These are phyloP conservation scores for Elgonia sp. DNA, from an alignment of 2,888 invertebrate genomes.

Conservation along the genomic window DNA sequence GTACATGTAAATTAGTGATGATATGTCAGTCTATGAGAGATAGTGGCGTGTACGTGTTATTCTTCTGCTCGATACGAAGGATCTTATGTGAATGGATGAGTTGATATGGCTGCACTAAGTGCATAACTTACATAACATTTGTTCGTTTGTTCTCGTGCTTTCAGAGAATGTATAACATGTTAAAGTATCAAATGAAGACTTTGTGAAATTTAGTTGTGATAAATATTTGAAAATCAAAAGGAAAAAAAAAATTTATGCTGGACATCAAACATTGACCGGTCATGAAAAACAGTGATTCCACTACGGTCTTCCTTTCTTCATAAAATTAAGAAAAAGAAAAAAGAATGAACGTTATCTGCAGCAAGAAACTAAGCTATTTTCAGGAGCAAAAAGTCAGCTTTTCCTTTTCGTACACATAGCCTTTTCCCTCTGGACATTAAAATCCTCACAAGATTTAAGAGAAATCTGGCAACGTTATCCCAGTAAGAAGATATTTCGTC, in stretches of 20 bases:
- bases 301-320: slow-evolving; percentile 40
- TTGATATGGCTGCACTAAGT: too few species aligned
- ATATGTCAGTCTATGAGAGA: too few species aligned
- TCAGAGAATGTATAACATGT: too few species aligned
- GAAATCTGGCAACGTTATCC: slow-evolving; percentile 73
- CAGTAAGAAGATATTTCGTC: slow-evolving; percentile 66
- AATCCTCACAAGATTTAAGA: slow-evolving; percentile 72
- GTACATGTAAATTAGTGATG: too few species aligned
- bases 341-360: slow-evolving; percentile 46
- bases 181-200: too few species aligned
- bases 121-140: too few species aligned
- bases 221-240: slow-evolving; percentile 27
- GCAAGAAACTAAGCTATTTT: slow-evolving; percentile 59
- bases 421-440: slow-evolving; percentile 72
- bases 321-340: slow-evolving; percentile 64
- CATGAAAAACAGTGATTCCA: slow-evolving; percentile 46
- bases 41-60: too few species aligned
- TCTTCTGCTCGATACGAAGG: too few species aligned
- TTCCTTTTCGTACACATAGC: slow-evolving; percentile 62
- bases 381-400: slow-evolving; percentile 58
- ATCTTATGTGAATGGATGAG: too few species aligned
- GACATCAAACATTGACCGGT: slow-evolving; percentile 34
- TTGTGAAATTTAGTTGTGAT: too few species aligned
- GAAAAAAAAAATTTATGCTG: slow-evolving; percentile 7
- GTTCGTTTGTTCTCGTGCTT: too few species aligned